Percentiles rank a stretch among this genome's conserved stretches.
These are phyloP conservation scores for Heterochromis multidens DNA, from an alignment of 2,113 vertebrate genomes.

Conservation along the genomic window DNA sequence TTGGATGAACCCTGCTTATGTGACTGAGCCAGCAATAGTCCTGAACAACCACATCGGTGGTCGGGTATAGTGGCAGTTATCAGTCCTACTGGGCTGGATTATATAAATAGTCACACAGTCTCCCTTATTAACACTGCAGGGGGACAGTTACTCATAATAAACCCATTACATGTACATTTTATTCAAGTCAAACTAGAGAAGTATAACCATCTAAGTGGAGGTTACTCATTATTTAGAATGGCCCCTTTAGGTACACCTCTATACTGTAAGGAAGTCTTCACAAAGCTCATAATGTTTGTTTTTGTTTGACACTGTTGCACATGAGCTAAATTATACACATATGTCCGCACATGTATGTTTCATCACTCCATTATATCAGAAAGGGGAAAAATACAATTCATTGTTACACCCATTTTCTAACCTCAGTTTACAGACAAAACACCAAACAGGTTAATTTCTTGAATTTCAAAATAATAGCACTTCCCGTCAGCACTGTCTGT, in stretches of 20 bases:
- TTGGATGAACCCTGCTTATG: constrained; percentile 7
- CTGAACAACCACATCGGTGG: background rate
- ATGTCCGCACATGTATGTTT: background rate
- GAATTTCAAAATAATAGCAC: background rate
- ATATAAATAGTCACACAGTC: background rate
- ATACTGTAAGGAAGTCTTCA: background rate
- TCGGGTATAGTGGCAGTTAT: background rate
- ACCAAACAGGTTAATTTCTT: background rate
- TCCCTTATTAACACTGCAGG: background rate
- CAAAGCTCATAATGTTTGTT: background rate
- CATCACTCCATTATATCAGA: background rate
- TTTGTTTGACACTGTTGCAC: background rate
- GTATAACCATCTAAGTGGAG: background rate
- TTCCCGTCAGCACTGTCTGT: background rate
- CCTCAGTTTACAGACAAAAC: background rate
- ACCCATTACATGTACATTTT: background rate
- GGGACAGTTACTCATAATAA: background rate
- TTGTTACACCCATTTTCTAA: background rate
- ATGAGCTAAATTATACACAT: background rate
- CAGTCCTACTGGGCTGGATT: background rate
- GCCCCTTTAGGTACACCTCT: background rate
- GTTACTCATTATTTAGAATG: rapidly evolving
- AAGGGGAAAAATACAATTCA: background rate
- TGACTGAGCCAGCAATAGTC: background rate
- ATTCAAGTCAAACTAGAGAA: background rate